Conservation (phyloP, 2,888 invertebrate species). For the Marronus borbonicus region DNA sequence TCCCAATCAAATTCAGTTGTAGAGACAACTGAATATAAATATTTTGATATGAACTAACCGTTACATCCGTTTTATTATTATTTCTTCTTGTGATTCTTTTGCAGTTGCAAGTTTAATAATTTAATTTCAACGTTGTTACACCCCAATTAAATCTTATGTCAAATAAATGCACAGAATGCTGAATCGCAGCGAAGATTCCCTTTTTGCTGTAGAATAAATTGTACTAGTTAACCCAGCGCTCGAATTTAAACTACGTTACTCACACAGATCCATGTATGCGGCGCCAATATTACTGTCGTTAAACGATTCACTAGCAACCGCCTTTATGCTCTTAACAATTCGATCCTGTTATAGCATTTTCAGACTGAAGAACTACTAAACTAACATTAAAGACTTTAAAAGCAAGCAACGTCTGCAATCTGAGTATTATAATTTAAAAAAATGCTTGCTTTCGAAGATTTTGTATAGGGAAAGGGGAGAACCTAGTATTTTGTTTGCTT, state of each 20-base stretch:
- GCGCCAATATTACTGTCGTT: neutral
- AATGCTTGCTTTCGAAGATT: too few species aligned
- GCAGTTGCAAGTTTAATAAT: neutral
- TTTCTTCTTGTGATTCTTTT: neutral
- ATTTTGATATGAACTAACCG: too few species aligned
- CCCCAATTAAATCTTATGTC: conserved; percentile 1
- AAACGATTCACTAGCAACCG: neutral
- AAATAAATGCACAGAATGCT: conserved; percentile 11
- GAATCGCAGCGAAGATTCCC: neutral
- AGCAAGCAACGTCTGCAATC: too few species aligned
- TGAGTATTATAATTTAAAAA: too few species aligned
- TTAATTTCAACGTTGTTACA: neutral
- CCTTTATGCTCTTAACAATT: neutral
- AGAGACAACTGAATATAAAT: too few species aligned
- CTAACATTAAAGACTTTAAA: too few species aligned
- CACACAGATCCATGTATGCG: neutral
- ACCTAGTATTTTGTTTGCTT: too few species aligned
- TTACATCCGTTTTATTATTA: too few species aligned
- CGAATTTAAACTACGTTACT: conserved; percentile 27
- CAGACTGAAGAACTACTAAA: neutral
- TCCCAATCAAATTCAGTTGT: too few species aligned
- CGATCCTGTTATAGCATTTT: neutral
- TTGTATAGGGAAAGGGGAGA: too few species aligned
- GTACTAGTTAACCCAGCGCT: conserved; percentile 18
- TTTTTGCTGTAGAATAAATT: conserved; percentile 23